Evolutionary conservation across 1,140 invertebrate genomes (phyloP).

Genomic region (Tetranychus urticae): DNA sequence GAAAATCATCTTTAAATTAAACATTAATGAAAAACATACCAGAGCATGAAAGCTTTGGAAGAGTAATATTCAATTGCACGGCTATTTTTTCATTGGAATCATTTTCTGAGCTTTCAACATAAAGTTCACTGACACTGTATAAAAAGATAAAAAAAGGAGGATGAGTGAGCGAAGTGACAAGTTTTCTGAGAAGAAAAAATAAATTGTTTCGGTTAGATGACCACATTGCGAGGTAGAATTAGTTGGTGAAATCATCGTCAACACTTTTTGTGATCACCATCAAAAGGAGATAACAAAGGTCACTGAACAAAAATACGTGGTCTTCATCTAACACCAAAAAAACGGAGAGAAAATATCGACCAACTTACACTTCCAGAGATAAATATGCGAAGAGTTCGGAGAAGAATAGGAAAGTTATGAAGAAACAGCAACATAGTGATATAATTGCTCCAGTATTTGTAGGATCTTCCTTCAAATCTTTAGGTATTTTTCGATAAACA

Average conservation of each 20-base stretch:
- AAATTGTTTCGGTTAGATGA: background rate
- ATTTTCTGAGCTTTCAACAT: constrained; percentile 26
- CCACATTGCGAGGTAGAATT: background rate
- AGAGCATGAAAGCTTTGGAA: constrained; percentile 27
- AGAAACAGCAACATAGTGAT: constrained; percentile 28
- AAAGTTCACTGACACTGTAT: constrained; percentile 28
- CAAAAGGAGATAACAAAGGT: background rate
- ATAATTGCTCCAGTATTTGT: constrained; percentile 33
- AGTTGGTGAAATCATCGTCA: background rate
- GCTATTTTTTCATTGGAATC: constrained; percentile 26
- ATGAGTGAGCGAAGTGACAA: background rate
- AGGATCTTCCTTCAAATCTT: constrained; percentile 33
- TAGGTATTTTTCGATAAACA: constrained; percentile 36
- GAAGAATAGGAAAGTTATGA: constrained; percentile 30
- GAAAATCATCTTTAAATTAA: background rate
- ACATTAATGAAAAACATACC: constrained; percentile 20
- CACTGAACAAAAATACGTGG: background rate
- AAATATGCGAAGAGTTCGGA: constrained; percentile 30
- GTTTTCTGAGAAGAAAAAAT: background rate
- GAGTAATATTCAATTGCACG: constrained; percentile 28
- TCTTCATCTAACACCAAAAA: background rate
- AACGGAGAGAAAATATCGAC: background rate
- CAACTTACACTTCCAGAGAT: constrained; percentile 30
- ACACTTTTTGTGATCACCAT: too few relatives aligned
- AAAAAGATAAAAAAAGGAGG: background rate